These are phyloP conservation scores for Tanypteryx hageni DNA, from an alignment of 2,888 invertebrate genomes.

Conservation along the genomic window DNA sequence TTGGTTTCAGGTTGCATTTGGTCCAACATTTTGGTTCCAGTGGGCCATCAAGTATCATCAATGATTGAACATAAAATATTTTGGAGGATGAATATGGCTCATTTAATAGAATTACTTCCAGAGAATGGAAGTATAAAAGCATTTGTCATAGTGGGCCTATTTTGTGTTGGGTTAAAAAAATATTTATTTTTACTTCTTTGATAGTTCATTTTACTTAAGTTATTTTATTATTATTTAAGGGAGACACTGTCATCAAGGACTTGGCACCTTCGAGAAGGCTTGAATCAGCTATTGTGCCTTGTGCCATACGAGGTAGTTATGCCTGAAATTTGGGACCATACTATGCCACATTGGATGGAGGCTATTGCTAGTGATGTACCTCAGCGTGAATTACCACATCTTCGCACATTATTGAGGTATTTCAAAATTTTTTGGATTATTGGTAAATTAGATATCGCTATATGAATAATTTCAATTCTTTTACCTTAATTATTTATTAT, in stretches of 20 bases:
- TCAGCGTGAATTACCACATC: slow-evolving; percentile 83
- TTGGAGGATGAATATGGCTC: too few species aligned
- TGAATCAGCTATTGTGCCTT: slow-evolving; percentile 94
- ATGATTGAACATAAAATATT: too few species aligned
- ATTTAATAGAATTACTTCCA: too few species aligned
- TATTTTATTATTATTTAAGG: slow-evolving; percentile 75
- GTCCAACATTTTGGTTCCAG: too few species aligned
- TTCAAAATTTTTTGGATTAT: slow-evolving; percentile 49
- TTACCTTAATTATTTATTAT: too few species aligned
- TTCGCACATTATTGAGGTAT: slow-evolving; percentile 79
- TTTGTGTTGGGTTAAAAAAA: background rate
- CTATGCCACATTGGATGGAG: slow-evolving; percentile 99
- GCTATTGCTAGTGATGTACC: slow-evolving; percentile 95
- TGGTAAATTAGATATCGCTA: background rate
- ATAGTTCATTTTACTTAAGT: background rate
- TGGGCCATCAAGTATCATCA: too few species aligned
- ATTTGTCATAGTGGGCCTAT: background rate
- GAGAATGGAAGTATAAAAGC: too few species aligned
- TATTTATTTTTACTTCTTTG: background rate
- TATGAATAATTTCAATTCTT: background rate
- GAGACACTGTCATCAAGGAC: slow-evolving; percentile 91
- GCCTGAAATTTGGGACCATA: slow-evolving; percentile 97
- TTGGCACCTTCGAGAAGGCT: slow-evolving; percentile 95
- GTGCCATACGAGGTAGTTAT: slow-evolving; percentile 99
- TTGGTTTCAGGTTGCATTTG: too few species aligned